These are phyloP conservation scores for Resseliella maxima DNA, from an alignment of 2,888 invertebrate genomes.

Conservation along the genomic window DNA sequence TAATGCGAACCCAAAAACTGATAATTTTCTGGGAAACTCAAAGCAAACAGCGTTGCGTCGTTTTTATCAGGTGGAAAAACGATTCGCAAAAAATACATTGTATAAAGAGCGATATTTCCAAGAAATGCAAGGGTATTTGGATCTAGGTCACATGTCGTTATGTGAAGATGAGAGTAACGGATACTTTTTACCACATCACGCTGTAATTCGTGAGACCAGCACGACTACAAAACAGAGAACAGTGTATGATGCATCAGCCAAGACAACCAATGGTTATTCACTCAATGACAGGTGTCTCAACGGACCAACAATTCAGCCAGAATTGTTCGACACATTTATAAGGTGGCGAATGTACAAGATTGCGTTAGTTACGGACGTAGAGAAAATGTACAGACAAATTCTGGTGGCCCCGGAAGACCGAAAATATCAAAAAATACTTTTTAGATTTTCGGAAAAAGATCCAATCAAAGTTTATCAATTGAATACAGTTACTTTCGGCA, in stretches of 20 bases:
- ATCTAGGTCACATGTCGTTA: neutral
- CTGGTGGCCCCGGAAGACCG: conserved; percentile 57
- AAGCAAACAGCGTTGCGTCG: neutral
- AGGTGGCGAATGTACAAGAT: conserved; percentile 57
- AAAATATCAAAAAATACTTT: conserved; percentile 58
- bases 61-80: conserved; percentile 25
- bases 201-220: neutral
- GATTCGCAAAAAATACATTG: neutral
- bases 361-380: conserved; percentile 59
- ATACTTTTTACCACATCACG: conserved; percentile 56
- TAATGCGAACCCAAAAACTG: neutral
- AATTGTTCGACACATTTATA: conserved; percentile 57
- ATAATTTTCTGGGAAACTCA: neutral
- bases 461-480: conserved; percentile 57
- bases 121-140: conserved; percentile 1
- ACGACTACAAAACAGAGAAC: conserved; percentile 57
- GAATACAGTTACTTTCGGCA: conserved; percentile 60
- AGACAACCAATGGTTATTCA: conserved; percentile 56
- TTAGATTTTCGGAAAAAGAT: conserved; percentile 57
- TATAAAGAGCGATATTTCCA: neutral
- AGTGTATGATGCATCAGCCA: conserved; percentile 57
- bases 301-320: conserved; percentile 57
- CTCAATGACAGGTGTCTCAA: conserved; percentile 57
- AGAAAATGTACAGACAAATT: conserved; percentile 59
- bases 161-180: neutral